A percentile compares a stretch with the other conserved stretches of the same genome.
These are phyloP conservation scores for Rotaria sp. DNA, from an alignment of 2,888 invertebrate genomes.

Conservation along the genomic window DNA sequence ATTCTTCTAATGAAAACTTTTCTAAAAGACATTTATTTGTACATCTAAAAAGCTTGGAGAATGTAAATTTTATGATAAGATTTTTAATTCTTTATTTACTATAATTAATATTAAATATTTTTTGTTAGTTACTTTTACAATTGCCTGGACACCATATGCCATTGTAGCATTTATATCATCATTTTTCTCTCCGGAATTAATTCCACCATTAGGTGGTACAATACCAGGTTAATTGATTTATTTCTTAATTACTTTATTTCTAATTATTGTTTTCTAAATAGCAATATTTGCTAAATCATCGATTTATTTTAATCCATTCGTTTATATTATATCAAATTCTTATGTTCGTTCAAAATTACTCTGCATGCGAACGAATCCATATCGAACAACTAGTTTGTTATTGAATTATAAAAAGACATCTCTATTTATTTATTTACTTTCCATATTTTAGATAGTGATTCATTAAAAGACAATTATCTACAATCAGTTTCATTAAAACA, in stretches of 20 bases:
- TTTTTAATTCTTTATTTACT: no score
- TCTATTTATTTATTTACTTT: background rate
- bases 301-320: conserved; percentile 1
- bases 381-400: background rate
- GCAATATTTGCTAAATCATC: conserved; percentile 26
- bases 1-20: no score
- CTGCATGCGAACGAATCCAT: background rate
- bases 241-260: background rate
- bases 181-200: conserved; percentile 23
- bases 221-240: background rate
- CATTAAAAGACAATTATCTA: background rate
- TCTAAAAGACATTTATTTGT: no score
- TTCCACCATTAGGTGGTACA: conserved; percentile 30
- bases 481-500: background rate
- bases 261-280: background rate
- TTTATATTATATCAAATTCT: background rate
- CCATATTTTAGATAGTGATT: background rate
- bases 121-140: conserved; percentile 28
- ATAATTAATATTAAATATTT: background rate
- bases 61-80: no score
- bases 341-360: background rate
- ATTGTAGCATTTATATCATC: conserved; percentile 32
- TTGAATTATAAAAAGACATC: background rate
- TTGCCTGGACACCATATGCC: conserved; percentile 40
- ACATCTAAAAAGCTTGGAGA: no score